phyloP scores from a whole-genome alignment of 2,888 invertebrate species.

The Calephelis perditalis region DNA sequence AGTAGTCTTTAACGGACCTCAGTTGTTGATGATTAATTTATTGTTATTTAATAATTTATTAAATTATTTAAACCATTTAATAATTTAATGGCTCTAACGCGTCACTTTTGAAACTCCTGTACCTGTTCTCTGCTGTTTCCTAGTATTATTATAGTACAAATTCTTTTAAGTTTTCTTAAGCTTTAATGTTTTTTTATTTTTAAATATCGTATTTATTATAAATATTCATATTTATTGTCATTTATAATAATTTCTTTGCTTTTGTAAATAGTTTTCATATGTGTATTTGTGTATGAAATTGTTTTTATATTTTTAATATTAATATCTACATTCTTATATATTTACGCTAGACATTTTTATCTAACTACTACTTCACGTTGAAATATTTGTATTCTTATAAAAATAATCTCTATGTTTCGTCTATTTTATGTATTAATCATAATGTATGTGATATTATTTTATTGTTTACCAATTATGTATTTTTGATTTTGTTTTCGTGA shows the following conservation, averaged over 20 bases:
- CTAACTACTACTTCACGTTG: too few species aligned
- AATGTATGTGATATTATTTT: conserved; percentile 18
- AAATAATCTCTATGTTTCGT: conserved; percentile 2
- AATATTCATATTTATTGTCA: background rate
- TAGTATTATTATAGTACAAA: conserved; percentile 51
- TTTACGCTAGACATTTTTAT: background rate
- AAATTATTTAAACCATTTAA: conserved; percentile 41
- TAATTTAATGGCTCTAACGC: conserved; percentile 21
- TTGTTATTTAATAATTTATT: conserved; percentile 69
- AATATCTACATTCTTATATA: conserved; percentile 6
- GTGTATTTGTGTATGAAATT: conserved; percentile 57
- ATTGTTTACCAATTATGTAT: background rate
- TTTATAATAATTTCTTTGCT: conserved; percentile 33
- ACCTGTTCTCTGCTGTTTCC: conserved; percentile 26
- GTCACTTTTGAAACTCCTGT: conserved; percentile 31
- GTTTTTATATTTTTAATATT: conserved; percentile 37
- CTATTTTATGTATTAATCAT: conserved; percentile 4
- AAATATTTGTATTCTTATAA: conserved; percentile 27
- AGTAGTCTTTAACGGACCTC: conserved; percentile 62
- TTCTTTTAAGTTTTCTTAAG: conserved; percentile 43
- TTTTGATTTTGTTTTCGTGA: background rate
- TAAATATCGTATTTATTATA: background rate
- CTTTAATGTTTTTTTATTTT: conserved; percentile 48
- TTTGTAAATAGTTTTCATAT: conserved; percentile 72
- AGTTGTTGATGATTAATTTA: conserved; percentile 55